Percentiles rank a stretch among this genome's conserved stretches.
These are phyloP conservation scores for Strigamia crassipes DNA, from an alignment of 2,888 invertebrate genomes.

Conservation along the genomic window DNA sequence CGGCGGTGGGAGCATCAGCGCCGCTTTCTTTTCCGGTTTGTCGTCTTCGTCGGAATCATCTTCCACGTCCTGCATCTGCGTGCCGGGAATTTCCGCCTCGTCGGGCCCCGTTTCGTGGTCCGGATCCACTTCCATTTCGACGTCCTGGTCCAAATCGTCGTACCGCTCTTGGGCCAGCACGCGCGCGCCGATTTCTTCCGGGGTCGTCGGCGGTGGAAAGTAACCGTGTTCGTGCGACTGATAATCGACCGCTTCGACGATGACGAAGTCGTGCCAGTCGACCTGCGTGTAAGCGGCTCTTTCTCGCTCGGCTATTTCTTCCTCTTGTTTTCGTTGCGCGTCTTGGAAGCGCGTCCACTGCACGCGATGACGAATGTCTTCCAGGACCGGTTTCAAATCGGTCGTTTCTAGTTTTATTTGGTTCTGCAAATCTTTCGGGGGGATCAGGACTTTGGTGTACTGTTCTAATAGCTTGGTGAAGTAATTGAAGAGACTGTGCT, in stretches of 20 bases:
- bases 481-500: constrained; percentile 97
- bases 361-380: constrained; percentile 88
- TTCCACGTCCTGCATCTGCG: constrained; percentile 81
- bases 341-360: constrained; percentile 97
- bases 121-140: constrained; percentile 51
- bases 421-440: constrained; percentile 85
- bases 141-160: constrained; percentile 53
- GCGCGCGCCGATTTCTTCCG: constrained; percentile 58
- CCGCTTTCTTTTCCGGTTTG: constrained; percentile 59
- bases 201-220: constrained; percentile 93
- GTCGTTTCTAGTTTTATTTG: constrained; percentile 75
- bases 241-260: constrained; percentile 97
- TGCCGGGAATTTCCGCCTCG: constrained; percentile 67
- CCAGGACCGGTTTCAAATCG: constrained; percentile 70
- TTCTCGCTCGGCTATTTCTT: constrained; percentile 77
- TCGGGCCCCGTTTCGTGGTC: constrained; percentile 69
- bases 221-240: constrained; percentile 88
- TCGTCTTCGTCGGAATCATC: constrained; percentile 77
- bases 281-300: constrained; percentile 83
- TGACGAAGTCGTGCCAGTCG: constrained; percentile 72
- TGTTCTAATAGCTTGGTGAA: constrained; percentile 97
- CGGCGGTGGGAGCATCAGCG: constrained; percentile 64
- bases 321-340: constrained; percentile 86
- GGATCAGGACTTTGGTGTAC: constrained; percentile 94
- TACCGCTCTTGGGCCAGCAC: constrained; percentile 76